A percentile compares a stretch with the other conserved stretches of the same genome.
These are phyloP conservation scores for Lepus oiostolus DNA, from an alignment of 2,797 vertebrate genomes.

Conservation along the genomic window DNA sequence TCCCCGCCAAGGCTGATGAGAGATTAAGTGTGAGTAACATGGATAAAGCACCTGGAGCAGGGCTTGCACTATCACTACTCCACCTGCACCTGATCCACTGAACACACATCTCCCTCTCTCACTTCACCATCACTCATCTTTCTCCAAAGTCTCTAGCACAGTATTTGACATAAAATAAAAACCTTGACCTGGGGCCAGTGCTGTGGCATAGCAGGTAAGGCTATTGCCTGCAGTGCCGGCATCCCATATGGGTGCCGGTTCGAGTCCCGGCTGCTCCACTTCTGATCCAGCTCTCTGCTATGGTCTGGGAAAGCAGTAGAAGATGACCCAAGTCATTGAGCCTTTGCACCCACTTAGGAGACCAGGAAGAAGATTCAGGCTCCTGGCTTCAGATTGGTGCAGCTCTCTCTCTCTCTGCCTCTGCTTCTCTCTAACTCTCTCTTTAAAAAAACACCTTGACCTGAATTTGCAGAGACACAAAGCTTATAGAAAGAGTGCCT, in stretches of 20 bases:
- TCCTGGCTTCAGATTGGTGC: too few relatives aligned
- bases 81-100: neutral
- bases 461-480: conserved; percentile 30
- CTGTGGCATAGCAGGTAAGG: too few relatives aligned
- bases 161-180: conserved; percentile 33
- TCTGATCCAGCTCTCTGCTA: too few relatives aligned
- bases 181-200: neutral
- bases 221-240: too few relatives aligned
- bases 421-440: too few relatives aligned
- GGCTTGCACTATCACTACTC: neutral
- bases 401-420: too few relatives aligned
- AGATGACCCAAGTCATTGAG: too few relatives aligned
- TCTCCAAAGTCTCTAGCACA: neutral
- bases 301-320: too few relatives aligned
- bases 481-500: neutral
- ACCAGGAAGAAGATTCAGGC: too few relatives aligned
- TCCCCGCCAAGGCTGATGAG: neutral
- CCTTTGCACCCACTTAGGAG: too few relatives aligned
- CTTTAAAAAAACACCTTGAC: neutral
- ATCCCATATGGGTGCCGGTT: too few relatives aligned
- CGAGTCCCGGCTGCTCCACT: too few relatives aligned
- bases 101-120: neutral
- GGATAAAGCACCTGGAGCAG: neutral
- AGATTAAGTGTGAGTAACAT: neutral
- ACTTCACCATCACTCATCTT: neutral